Conservation (phyloP, 2,888 invertebrate species). For the Stenodema calcarata region DNA sequence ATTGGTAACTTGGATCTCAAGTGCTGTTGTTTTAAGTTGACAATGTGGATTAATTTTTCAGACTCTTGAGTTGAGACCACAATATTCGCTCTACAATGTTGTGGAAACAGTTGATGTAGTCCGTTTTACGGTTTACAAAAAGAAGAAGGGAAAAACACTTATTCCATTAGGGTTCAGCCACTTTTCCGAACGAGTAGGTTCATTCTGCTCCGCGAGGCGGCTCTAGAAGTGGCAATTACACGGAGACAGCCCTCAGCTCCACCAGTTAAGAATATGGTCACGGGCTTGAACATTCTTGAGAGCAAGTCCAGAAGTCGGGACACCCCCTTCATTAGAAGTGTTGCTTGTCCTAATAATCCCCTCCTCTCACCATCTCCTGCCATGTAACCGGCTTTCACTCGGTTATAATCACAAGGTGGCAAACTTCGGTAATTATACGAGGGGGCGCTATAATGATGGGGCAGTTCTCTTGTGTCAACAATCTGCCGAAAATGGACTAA, state of each 20-base stretch:
- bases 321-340: neutral
- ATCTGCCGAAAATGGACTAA: neutral
- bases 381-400: neutral
- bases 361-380: no score
- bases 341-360: neutral
- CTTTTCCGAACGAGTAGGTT: constrained; percentile 26
- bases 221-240: constrained; percentile 15
- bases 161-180: neutral
- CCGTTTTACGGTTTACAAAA: neutral
- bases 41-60: neutral
- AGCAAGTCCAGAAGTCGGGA: neutral
- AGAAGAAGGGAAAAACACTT: neutral
- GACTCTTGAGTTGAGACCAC: no score
- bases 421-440: neutral
- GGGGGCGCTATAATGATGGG: neutral
- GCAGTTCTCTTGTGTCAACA: neutral
- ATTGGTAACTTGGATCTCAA: no score
- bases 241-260: neutral
- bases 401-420: neutral
- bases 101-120: neutral
- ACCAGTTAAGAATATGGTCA: constrained; percentile 9
- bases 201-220: constrained; percentile 15
- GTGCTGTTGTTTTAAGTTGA: no score
- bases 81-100: neutral
- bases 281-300: neutral